Evolutionary conservation across 2,797 vertebrate genomes (phyloP).

Genomic region (Enoplosus armatus): DNA sequence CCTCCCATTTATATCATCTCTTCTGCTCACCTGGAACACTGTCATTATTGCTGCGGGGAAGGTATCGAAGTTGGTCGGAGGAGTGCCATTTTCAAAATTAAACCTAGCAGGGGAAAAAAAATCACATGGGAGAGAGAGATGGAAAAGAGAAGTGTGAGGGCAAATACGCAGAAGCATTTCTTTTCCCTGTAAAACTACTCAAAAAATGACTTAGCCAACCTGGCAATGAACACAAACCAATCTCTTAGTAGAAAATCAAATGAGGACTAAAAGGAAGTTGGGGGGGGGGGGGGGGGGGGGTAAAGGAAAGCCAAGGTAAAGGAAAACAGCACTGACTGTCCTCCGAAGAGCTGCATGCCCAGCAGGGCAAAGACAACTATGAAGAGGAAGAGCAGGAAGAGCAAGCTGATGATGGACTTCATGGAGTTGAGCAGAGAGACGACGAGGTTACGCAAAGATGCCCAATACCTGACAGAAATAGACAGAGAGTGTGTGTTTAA

Average conservation of each 20-base stretch:
- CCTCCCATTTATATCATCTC: conserved; percentile 9
- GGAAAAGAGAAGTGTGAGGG: not conserved
- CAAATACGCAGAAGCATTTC: conserved; percentile 19
- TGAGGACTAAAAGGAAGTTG: conserved; percentile 4
- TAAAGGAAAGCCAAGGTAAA: not conserved
- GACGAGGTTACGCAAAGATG: conserved; percentile 95
- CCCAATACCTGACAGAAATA: conserved; percentile 91
- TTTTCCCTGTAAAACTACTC: not conserved
- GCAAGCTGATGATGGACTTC: conserved; percentile 99
- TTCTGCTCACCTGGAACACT: conserved; percentile 92
- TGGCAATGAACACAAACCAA: conserved; percentile 39
- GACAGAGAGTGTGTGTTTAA: conserved; percentile 16
- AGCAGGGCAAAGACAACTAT: conserved; percentile 97
- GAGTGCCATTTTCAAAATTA: conserved; percentile 95
- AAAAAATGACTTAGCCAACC: conserved; percentile 18
- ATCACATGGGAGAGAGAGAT: conserved; percentile 29
- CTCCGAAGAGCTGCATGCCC: conserved; percentile 98
- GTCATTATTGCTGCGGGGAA: conserved; percentile 99
- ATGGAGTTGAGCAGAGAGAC: conserved; percentile 98
- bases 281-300: no score
- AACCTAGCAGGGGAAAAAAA: conserved; percentile 84
- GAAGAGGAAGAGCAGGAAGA: conserved; percentile 98
- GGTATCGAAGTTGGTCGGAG: conserved; percentile 97
- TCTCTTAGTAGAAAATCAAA: conserved; percentile 34
- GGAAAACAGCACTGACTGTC: conserved; percentile 90